Evolutionary conservation across 2,888 invertebrate species (phyloP), one percentile per base, ranked within the genome.

Genomic region (Yponomeuta malinellus): DNA sequence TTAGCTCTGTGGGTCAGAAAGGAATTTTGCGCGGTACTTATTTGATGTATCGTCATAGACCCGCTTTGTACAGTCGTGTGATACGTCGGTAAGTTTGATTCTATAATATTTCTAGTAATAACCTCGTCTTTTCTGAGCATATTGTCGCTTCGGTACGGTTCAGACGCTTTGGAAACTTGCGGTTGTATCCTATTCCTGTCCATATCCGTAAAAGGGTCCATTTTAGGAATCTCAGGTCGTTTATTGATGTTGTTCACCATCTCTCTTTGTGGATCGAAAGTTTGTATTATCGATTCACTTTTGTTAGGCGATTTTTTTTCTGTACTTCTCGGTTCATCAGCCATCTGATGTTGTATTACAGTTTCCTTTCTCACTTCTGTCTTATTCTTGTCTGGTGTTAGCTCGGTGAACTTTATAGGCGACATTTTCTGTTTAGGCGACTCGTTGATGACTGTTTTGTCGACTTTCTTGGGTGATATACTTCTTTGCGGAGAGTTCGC

Each of bases 31-130:
- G 85, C 82, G 0, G 88, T 77, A 73, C 89, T 89, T 64, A 89
- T 86, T 66, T 89, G 89, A 71, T 90, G 91, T 75, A 92, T 89
- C 10, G 89, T 88, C 88, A 92, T 90, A 0, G 90, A 87, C 72
- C 87, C 89, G 43, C 81, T 74, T 31, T 59, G 52, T 15, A 90
- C 85, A 9, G 88, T 81, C 63, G 81, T 83, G 73, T 86, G 88
- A 76, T 85, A 90, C 65, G 79, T 84, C 31, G 85, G 88, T 75
- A 89, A 78, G 10, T 83, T 82, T 1, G 86, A 81, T 68, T 92
- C 91, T 23, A 88, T 83, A 9, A 88, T 78, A 76, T 84, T 89
- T 73, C 90, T 85, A 10, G 89, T 87, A 70, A 91, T 85, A 33
- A 88, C 83, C 29, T 88, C 85, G 75, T 92, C 91, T 48, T 68